These are phyloP conservation scores for Oxystoma pomonae DNA, from an alignment of 2,888 invertebrate species.

Conservation along the genomic window DNA sequence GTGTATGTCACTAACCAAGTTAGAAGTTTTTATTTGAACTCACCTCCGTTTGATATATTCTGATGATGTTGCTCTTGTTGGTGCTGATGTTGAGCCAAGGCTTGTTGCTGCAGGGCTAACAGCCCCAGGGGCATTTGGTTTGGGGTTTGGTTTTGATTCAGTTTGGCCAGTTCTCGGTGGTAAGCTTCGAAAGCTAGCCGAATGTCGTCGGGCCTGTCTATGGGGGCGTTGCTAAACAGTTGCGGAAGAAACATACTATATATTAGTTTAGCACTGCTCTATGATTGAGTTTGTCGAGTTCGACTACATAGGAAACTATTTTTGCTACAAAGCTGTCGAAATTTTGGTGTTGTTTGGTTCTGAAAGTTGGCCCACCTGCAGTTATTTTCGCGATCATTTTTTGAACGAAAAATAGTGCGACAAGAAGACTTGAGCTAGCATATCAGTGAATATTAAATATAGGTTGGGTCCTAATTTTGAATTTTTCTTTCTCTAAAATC, in stretches of 20 bases:
- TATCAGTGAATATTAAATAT: no score
- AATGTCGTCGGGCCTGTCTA: conserved; percentile 78
- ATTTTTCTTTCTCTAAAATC: no score
- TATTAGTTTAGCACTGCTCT: conserved; percentile 52
- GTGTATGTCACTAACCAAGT: no score
- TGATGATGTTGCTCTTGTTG: conserved; percentile 58
- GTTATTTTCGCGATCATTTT: no score
- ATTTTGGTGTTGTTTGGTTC: no score
- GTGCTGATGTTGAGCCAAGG: conserved; percentile 49
- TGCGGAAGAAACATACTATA: conserved; percentile 78
- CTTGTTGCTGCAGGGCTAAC: conserved; percentile 75
- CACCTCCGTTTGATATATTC: background rate
- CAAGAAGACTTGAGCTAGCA: no score
- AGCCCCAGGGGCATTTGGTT: conserved; percentile 59
- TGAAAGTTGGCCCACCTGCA: no score
- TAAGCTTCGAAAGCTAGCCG: conserved; percentile 87
- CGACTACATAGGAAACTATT: no score
- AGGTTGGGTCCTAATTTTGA: no score
- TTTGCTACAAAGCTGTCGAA: no score
- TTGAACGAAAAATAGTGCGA: no score
- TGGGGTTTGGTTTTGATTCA: conserved; percentile 57
- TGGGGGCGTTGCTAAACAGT: conserved; percentile 65
- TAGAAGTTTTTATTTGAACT: no score
- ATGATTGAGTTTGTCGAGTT: background rate
- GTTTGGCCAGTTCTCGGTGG: conserved; percentile 87